Evolutionary conservation across 2,888 invertebrate genomes (phyloP).

Genomic region (Eristalis pertinax): DNA sequence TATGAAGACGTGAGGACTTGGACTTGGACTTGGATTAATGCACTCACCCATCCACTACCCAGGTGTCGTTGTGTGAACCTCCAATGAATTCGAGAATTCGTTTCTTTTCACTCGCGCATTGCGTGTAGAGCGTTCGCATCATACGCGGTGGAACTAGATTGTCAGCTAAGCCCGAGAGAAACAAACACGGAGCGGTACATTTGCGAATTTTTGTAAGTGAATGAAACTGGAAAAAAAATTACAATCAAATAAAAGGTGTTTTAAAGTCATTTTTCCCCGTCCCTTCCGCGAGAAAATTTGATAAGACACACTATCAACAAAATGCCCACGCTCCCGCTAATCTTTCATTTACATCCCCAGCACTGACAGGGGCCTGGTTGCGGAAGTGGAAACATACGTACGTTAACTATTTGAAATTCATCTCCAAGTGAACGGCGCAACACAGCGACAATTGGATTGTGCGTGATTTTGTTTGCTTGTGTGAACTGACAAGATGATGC

Average conservation of each 20-base stretch:
- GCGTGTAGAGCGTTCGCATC: conserved; percentile 90
- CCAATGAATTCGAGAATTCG: conserved; percentile 89
- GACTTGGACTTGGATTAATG: not conserved
- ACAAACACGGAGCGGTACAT: conserved; percentile 89
- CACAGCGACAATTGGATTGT: not conserved
- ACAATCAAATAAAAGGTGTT: too few species aligned
- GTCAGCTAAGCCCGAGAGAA: conserved; percentile 94
- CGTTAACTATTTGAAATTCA: too few species aligned
- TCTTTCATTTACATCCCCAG: not conserved
- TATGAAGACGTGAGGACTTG: not conserved
- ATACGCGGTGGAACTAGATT: conserved; percentile 94
- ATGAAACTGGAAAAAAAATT: conserved; percentile 84
- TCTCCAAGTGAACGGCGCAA: too few species aligned
- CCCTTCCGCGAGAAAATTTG: not conserved
- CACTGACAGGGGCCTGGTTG: not conserved
- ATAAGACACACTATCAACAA: not conserved
- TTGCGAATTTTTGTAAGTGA: conserved; percentile 88
- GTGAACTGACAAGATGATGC: not conserved
- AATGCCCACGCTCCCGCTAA: not conserved
- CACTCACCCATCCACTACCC: conserved; percentile 91
- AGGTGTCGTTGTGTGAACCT: conserved; percentile 97
- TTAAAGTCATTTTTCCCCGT: too few species aligned
- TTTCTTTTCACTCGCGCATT: conserved; percentile 89
- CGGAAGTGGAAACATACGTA: not conserved
- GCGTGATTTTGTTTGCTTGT: not conserved